Base-by-base conservation (phyloP, 2,888 invertebrate species). In the Andrena dorsata region DNA sequence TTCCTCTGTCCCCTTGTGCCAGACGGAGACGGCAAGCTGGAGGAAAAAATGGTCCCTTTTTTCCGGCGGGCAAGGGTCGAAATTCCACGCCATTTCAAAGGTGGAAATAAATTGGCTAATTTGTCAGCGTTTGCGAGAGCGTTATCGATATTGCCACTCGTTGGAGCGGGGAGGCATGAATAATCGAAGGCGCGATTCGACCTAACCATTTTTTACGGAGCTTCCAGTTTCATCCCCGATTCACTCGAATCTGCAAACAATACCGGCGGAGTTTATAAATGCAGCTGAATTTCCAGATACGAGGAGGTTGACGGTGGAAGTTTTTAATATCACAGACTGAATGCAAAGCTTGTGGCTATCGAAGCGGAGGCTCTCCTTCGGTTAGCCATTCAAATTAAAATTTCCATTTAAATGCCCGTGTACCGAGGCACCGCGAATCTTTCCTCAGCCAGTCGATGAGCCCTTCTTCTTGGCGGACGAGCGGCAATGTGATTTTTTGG, bases 401-500 rank as follows among this genome's bases (percentile, higher is more conserved):
- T 70, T 65, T 78, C 60, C 60, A 61, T 79, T 71, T 71, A 66
- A 79, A 71, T 49, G 41, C 61, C 32, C 78, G 32, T 61, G 47
- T 30, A 41, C 41, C 41, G 16, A 61, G 63, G 53, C n/a, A 20
- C 1, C 28, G 13, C 5, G 16, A 58, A 0, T 28, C 56, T 16
- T 56, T 70, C 26, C 53, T 70, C 61, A 58, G 41, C 16, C 61
- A 71, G 47, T 68, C 76, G 79, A 64, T 56, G 76, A 78, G 73
- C 76, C 80, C 75, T 77, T 84, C 81, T 83, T 78, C 86, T 80
- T 68, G 78, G 69, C 61, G 73, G 61, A 78, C 72, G 78, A 68
- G 72, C 66, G 41, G 83, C 86, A 90, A 90, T 80, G 81, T 88
- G 89, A 92, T 91, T 92, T 91, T 91, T 90, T 90, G 91, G 90